phyloP scores from a whole-genome alignment of 2,888 invertebrate genomes.

The Callyntrura guangdongensis region DNA sequence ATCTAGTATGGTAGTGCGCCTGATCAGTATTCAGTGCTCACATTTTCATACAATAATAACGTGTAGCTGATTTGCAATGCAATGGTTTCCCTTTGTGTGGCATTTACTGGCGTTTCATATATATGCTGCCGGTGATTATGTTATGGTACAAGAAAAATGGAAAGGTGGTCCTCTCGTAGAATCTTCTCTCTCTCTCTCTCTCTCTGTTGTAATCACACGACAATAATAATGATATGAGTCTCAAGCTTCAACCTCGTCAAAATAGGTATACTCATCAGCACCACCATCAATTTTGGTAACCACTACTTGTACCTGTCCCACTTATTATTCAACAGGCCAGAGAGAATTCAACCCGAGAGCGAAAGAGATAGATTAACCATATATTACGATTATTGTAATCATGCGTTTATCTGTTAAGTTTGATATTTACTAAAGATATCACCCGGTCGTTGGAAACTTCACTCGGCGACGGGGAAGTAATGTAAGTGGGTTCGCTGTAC shows the following conservation, averaged over 20 bases:
- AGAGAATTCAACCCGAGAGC: conserved; percentile 59
- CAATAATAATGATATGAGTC: conserved; percentile 36
- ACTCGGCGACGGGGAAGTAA: neutral
- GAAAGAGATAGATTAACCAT: conserved; percentile 34
- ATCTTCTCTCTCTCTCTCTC: neutral
- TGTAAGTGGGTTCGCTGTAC: neutral
- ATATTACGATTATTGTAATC: conserved; percentile 39
- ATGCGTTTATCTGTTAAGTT: conserved; percentile 6
- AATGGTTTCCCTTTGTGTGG: neutral
- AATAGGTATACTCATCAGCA: conserved; percentile 23
- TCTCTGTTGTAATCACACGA: conserved; percentile 16
- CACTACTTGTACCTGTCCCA: conserved; percentile 59
- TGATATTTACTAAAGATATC: conserved; percentile 1
- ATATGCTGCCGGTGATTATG: neutral
- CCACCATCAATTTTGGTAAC: conserved; percentile 33
- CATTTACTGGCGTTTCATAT: neutral
- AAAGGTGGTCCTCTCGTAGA: conserved; percentile 23
- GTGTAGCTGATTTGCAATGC: neutral
- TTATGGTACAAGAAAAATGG: conserved; percentile 18
- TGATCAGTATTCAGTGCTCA: neutral
- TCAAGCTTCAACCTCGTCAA: conserved; percentile 32
- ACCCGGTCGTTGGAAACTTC: neutral
- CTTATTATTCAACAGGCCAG: conserved; percentile 30
- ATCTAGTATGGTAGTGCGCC: neutral
- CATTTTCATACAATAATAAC: neutral